Evolutionary conservation across 2,797 vertebrate species (phyloP).

Genomic region (Emydoidea blandingii): DNA sequence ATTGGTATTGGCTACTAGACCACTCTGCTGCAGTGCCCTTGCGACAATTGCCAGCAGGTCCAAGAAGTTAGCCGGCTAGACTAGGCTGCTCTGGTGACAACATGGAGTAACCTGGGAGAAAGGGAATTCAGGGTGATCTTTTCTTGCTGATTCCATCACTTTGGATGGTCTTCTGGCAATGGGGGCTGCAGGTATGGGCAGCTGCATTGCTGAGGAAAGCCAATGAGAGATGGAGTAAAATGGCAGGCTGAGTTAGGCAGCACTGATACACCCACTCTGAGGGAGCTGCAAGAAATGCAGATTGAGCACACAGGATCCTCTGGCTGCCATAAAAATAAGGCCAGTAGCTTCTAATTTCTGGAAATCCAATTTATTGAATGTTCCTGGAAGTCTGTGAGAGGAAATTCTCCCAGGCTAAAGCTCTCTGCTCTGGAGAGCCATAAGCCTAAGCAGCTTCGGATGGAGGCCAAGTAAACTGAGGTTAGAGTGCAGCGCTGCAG

Average conservation of each 20-base stretch:
- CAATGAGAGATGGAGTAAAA: slow-evolving; percentile 5
- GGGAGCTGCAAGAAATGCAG: slow-evolving; percentile 55
- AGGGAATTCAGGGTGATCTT: neutral
- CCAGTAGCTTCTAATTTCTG: slow-evolving; percentile 28
- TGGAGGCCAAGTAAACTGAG: slow-evolving; percentile 25
- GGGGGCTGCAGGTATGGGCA: neutral
- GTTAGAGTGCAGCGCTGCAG: slow-evolving; percentile 42
- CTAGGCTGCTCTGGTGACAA: neutral
- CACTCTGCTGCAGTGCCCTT: accelerated
- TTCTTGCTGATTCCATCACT: neutral
- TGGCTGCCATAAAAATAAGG: slow-evolving; percentile 24
- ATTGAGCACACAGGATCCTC: slow-evolving; percentile 15
- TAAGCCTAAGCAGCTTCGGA: neutral
- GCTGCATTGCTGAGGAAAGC: neutral
- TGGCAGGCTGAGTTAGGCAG: neutral
- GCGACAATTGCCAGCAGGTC: neutral
- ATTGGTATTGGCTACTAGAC: accelerated
- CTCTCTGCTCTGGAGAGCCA: slow-evolving; percentile 45
- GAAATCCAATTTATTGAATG: slow-evolving; percentile 62
- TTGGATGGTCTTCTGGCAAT: neutral
- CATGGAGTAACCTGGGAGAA: neutral
- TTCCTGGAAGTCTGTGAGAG: slow-evolving; percentile 58
- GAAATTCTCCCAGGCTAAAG: slow-evolving; percentile 55
- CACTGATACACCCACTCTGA: slow-evolving; percentile 37
- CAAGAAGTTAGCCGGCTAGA: neutral